Conservation (phyloP, 2,113 vertebrate species). For the Prionailurus viverrinus region DNA sequence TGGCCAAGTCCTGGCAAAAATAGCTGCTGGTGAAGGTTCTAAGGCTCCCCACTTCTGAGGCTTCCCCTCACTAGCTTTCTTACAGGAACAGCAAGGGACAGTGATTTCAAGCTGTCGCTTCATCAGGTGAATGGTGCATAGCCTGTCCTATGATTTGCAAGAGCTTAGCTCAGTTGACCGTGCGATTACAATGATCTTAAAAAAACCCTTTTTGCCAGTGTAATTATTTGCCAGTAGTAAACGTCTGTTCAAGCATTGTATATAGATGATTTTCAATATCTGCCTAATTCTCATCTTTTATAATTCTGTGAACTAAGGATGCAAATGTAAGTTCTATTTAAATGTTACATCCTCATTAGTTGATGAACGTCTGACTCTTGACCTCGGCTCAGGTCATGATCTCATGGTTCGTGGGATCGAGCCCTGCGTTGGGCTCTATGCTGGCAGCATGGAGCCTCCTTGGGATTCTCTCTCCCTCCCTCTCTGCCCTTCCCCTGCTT, state of each 20-base stretch:
- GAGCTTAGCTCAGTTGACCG: neutral
- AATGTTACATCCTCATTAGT: neutral
- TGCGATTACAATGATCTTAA: neutral
- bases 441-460: too few species aligned
- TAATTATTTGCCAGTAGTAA: neutral
- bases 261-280: neutral
- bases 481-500: too few species aligned
- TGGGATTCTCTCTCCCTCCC: too few species aligned
- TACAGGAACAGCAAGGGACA: neutral
- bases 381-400: too few species aligned
- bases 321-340: neutral
- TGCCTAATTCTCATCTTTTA: neutral
- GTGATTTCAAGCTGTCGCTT: neutral
- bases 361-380: too few species aligned
- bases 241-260: neutral
- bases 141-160: neutral
- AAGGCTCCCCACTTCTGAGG: neutral
- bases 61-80: neutral
- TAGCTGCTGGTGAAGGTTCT: neutral
- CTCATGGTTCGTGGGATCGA: too few species aligned
- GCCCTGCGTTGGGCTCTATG: too few species aligned
- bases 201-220: neutral
- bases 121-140: fast-evolving
- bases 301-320: neutral
- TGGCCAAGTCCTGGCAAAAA: neutral